Conservation (phyloP, 2,113 vertebrate species). For the Zosterops borbonicus region DNA sequence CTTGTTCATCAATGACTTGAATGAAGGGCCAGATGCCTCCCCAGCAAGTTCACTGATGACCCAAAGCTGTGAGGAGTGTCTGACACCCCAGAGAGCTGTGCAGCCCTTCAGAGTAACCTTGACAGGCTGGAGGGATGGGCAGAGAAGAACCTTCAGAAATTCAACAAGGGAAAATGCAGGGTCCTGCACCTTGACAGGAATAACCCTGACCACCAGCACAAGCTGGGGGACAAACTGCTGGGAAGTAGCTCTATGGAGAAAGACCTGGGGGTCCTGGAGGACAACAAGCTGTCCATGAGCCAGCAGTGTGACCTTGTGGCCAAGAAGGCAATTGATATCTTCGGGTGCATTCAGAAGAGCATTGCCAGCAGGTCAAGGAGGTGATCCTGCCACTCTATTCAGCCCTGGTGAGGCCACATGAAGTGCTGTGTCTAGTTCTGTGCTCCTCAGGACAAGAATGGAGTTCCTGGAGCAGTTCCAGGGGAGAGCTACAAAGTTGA, state of each 20-base stretch:
- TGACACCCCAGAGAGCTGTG: not conserved
- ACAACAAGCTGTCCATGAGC: not conserved
- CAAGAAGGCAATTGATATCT: not conserved
- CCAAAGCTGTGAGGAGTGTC: not conserved
- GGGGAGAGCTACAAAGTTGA: not conserved
- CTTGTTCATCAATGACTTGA: not conserved
- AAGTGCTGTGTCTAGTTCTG: not conserved
- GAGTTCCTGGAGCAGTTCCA: not conserved
- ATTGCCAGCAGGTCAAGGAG: not conserved
- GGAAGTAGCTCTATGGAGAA: not conserved
- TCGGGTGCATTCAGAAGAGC: not conserved
- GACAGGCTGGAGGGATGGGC: not conserved
- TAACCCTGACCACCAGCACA: not conserved
- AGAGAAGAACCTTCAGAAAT: not conserved
- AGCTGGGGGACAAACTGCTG: not conserved
- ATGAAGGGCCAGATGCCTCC: not conserved
- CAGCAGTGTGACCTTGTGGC: not conserved
- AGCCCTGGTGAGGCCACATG: not conserved
- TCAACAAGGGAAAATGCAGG: not conserved
- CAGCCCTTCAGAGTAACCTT: not conserved
- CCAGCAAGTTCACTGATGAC: not conserved
- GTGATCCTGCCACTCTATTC: not conserved
- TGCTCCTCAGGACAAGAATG: not conserved
- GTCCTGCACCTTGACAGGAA: not conserved
- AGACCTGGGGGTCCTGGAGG: not conserved